These are phyloP conservation scores for Nomada hirtipes DNA, from an alignment of 2,888 invertebrate genomes.

Conservation along the genomic window DNA sequence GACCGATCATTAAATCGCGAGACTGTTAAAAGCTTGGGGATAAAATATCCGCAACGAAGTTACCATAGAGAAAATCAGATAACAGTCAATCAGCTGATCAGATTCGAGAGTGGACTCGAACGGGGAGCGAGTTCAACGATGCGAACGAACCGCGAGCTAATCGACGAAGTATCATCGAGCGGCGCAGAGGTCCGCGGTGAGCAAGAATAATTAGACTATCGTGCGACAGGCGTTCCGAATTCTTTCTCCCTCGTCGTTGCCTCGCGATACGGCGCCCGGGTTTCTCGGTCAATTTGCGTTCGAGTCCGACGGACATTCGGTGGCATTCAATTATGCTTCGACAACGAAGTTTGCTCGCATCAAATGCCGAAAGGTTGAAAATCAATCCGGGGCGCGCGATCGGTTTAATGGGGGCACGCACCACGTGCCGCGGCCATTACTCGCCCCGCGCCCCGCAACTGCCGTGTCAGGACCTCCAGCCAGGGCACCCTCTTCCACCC, in stretches of 20 bases:
- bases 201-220: constrained; percentile 75
- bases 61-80: constrained; percentile 42
- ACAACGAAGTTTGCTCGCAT: constrained; percentile 78
- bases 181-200: constrained; percentile 52
- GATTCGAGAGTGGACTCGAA: background rate
- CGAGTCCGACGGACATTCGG: constrained; percentile 77
- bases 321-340: constrained; percentile 80
- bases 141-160: constrained; percentile 23
- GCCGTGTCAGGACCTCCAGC: constrained; percentile 45
- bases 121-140: constrained; percentile 34
- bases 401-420: constrained; percentile 77
- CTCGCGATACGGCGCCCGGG: constrained; percentile 49
- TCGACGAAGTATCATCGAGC: constrained; percentile 61
- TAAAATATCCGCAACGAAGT: constrained; percentile 32
- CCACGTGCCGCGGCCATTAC: constrained; percentile 75
- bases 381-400: constrained; percentile 77
- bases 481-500: constrained; percentile 59
- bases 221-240: constrained; percentile 48
- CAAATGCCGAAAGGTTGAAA: constrained; percentile 79
- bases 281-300: constrained; percentile 81
- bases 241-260: constrained; percentile 4
- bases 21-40: background rate
- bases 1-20: too few species aligned
- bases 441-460: constrained; percentile 42
- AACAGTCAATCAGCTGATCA: constrained; percentile 6